A percentile compares a stretch with the other conserved stretches of the same genome.
phyloP scores from a whole-genome alignment of 1,140 invertebrate species.

The Leucophenga varia region DNA sequence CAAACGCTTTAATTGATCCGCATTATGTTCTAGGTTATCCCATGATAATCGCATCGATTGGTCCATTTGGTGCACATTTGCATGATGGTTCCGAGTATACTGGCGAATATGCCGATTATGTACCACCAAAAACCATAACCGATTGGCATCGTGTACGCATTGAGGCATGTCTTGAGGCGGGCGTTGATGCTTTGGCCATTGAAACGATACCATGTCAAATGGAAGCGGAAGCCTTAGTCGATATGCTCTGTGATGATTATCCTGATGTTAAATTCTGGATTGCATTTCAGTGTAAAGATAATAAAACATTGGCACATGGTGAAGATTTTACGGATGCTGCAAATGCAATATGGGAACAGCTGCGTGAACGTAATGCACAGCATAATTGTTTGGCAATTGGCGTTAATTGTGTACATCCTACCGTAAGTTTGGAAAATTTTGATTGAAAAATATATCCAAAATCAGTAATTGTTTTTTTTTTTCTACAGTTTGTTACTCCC shows the following conservation, averaged over 20 bases:
- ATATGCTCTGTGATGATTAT: slow-evolving; percentile 74
- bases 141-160: slow-evolving; percentile 85
- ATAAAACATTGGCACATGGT: slow-evolving; percentile 71
- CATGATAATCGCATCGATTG: slow-evolving; percentile 80
- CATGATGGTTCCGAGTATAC: slow-evolving; percentile 89
- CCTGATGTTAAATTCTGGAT: slow-evolving; percentile 79
- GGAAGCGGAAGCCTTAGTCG: slow-evolving; percentile 80
- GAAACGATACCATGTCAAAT: slow-evolving; percentile 86
- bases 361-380: slow-evolving; percentile 62
- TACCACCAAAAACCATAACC: slow-evolving; percentile 67
- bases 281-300: slow-evolving; percentile 61
- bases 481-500: slow-evolving; percentile 55
- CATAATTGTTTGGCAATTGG: slow-evolving; percentile 81
- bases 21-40: slow-evolving; percentile 52
- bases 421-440: slow-evolving; percentile 14
- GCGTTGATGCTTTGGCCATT: slow-evolving; percentile 80
- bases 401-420: slow-evolving; percentile 80
- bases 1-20: no score
- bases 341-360: slow-evolving; percentile 58
- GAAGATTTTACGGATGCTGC: slow-evolving; percentile 68
- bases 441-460: not conserved
- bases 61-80: slow-evolving; percentile 85
- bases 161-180: slow-evolving; percentile 72
- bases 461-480: not conserved
- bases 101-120: slow-evolving; percentile 76